Conservation (phyloP, 2,113 vertebrate species). For the Paradoxurus hermaphroditus region DNA sequence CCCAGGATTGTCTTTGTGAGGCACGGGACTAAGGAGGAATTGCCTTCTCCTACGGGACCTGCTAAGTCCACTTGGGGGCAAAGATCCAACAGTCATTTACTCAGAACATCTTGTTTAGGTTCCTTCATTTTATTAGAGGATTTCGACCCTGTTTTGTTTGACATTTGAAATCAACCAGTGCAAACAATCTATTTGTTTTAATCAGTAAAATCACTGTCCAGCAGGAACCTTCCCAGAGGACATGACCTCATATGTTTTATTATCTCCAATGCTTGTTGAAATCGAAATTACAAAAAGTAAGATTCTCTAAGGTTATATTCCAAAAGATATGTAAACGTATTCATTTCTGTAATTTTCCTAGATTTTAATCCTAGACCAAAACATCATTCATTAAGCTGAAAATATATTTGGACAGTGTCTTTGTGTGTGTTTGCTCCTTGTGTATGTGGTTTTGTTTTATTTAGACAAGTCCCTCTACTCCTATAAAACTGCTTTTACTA, state of each 20-base stretch:
- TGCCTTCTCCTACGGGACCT: neutral
- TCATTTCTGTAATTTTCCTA: neutral
- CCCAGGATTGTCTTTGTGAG: neutral
- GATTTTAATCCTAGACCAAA: conserved; percentile 22
- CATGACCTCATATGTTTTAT: neutral
- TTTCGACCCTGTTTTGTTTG: neutral
- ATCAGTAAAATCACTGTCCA: neutral
- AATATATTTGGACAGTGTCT: neutral
- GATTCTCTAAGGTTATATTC: neutral
- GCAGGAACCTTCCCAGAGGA: neutral
- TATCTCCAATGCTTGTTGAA: neutral
- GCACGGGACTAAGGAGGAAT: rapidly evolving
- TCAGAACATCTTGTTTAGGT: neutral
- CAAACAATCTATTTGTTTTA: neutral
- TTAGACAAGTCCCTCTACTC: neutral
- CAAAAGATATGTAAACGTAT: neutral
- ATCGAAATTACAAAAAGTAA: neutral
- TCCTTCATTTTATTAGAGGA: neutral
- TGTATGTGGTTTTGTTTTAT: neutral
- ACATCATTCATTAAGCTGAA: neutral
- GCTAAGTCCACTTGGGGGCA: neutral
- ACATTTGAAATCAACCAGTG: no score
- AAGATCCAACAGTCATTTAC: neutral
- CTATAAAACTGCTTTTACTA: conserved; percentile 55
- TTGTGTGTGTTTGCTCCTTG: neutral